These are phyloP conservation scores for Psittacula cyanocephala DNA, from an alignment of 2,113 vertebrate genomes.

Conservation along the genomic window DNA sequence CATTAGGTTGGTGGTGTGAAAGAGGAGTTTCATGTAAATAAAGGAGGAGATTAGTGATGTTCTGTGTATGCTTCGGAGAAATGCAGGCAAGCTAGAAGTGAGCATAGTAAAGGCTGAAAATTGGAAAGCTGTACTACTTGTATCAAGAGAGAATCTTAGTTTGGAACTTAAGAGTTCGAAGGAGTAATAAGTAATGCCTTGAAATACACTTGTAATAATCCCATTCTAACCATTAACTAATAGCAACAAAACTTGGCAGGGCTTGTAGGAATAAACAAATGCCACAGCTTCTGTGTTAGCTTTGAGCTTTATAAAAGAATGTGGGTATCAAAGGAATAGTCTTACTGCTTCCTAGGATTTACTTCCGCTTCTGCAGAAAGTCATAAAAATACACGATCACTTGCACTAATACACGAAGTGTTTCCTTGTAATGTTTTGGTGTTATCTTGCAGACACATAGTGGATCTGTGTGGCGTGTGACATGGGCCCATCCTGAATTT, in stretches of 20 bases:
- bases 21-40: neutral
- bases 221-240: neutral
- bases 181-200: neutral
- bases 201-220: neutral
- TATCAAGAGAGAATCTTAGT: neutral
- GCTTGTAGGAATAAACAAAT: neutral
- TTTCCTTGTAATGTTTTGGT: neutral
- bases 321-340: neutral
- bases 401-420: fast-evolving
- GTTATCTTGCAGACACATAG: constrained; percentile 86
- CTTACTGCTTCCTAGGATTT: neutral
- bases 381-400: fast-evolving
- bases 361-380: neutral
- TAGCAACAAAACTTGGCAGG: neutral
- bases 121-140: neutral
- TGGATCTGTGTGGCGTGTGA: constrained; percentile 97
- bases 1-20: neutral
- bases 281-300: neutral
- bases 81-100: neutral
- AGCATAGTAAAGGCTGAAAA: neutral
- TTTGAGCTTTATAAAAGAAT: neutral
- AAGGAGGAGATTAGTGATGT: neutral
- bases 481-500: constrained; percentile 97
- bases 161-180: neutral
- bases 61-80: neutral